Base-by-base conservation (phyloP, 2,888 invertebrate genomes). In the Oegoconia quadripuncta region DNA sequence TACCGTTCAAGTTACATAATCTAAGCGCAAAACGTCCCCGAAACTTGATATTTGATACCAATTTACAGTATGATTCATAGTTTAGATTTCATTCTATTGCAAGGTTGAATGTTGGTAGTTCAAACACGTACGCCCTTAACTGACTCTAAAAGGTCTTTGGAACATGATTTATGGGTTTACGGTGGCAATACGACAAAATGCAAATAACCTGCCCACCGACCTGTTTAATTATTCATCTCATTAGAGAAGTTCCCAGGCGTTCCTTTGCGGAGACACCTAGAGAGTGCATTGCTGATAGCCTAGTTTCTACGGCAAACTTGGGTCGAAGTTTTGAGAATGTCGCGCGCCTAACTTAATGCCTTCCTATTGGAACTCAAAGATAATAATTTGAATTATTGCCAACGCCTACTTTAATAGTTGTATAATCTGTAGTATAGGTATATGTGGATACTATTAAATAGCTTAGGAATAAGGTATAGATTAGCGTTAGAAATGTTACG, bases 141-240 rank as follows among this genome's bases (percentile, higher is more conserved):
- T n/a, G n/a, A n/a, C n/a, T 11, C 5, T 25, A 11, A 3, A 27
- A 5, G 13, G 12, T 13, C 4, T 13, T 6, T 13, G 12, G 12
- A 27, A 8, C 27, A 27, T 27, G 13, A 27, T 27, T 27, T 27
- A 27, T 27, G 27, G 13, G 22, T 32, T 22, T 9, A 32, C 22
- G 32, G 13, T 22, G 30, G 13, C 38, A 30, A 45, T 41, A 49
- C 39, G 33, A 45, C 43, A 49, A 49, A 27, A 45, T 46, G 45
- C 47, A 44, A 45, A 42, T 44, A 42, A 39, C 40, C 50, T 51
- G 59, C 64, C 64, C 61, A 64, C 59, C 41, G 52, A 54, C 54
- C 71, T 70, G 74, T 70, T 82, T 78, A 80, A 83, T 83, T 81
- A 83, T 82, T 82, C 80, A 80, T 80, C 81, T 83, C 80, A 82